Conservation (phyloP, 2,888 invertebrate species). For the Yponomeuta malinellus region DNA sequence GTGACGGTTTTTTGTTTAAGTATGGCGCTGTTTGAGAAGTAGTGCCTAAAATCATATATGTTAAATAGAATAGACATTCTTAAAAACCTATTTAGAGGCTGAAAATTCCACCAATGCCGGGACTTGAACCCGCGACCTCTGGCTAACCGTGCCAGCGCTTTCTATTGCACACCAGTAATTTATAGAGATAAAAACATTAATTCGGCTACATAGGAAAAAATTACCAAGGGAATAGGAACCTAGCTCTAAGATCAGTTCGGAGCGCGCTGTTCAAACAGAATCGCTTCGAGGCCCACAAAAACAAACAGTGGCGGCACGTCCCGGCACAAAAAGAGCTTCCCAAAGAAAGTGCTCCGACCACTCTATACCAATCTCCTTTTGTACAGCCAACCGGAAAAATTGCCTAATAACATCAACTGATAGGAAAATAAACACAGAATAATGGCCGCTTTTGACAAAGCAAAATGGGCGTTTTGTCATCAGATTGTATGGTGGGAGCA, state of each 20-base stretch:
- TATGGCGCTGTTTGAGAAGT: too few relatives aligned
- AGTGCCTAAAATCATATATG: too few relatives aligned
- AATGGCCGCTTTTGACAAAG: background rate
- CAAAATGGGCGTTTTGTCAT: background rate
- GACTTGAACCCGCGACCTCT: too few relatives aligned
- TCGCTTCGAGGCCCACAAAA: conserved; percentile 49
- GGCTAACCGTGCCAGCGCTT: too few relatives aligned
- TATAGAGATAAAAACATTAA: too few relatives aligned
- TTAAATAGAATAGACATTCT: too few relatives aligned
- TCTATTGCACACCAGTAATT: too few relatives aligned
- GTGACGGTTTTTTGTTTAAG: too few relatives aligned
- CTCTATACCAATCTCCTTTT: conserved; percentile 17
- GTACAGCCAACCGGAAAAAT: conserved; percentile 18
- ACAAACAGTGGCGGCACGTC: conserved; percentile 52
- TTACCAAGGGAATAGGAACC: too few relatives aligned
- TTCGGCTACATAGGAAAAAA: background rate
- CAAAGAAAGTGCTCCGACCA: conserved; percentile 36
- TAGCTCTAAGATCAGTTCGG: background rate
- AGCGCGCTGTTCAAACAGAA: conserved; percentile 3
- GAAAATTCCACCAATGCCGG: too few relatives aligned
- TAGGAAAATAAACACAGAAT: conserved; percentile 11
- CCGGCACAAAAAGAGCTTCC: conserved; percentile 43
- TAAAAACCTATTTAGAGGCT: too few relatives aligned
- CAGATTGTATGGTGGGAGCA: background rate
- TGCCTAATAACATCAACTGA: conserved; percentile 11